Conservation (phyloP, 1,140 invertebrate genomes). For the Drosophila prosaltans region DNA sequence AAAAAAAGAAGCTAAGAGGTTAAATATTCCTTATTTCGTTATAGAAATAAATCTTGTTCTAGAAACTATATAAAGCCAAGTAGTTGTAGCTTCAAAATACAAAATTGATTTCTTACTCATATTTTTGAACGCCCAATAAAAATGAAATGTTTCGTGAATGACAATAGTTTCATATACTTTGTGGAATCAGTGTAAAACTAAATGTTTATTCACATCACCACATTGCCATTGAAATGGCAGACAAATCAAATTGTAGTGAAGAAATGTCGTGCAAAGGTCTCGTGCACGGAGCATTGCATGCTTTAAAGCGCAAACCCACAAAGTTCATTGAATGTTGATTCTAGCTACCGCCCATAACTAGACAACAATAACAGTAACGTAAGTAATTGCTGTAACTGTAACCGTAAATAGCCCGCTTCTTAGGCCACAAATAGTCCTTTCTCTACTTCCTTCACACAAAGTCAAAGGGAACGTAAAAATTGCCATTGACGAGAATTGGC, state of each 20-base stretch:
- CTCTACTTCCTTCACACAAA: slow-evolving; percentile 12
- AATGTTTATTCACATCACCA: neutral
- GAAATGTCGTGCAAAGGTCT: slow-evolving; percentile 11
- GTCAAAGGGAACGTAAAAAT: slow-evolving; percentile 26
- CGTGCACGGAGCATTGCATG: slow-evolving; percentile 15
- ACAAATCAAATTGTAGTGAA: neutral
- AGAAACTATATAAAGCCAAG: too few relatives aligned
- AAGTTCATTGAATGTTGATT: slow-evolving; percentile 54
- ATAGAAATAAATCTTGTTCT: too few relatives aligned
- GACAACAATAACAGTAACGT: slow-evolving; percentile 27
- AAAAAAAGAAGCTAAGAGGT: too few relatives aligned
- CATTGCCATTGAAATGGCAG: neutral
- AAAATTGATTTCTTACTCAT: too few relatives aligned
- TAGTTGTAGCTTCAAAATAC: too few relatives aligned
- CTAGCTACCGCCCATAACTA: slow-evolving; percentile 48
- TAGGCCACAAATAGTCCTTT: slow-evolving; percentile 33
- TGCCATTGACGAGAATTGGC: slow-evolving; percentile 67
- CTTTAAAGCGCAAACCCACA: slow-evolving; percentile 24
- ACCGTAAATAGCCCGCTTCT: slow-evolving; percentile 28
- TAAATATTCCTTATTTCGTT: too few relatives aligned
- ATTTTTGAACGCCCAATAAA: too few relatives aligned
- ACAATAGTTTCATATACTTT: too few relatives aligned
- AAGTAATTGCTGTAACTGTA: slow-evolving; percentile 35
- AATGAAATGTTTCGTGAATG: too few relatives aligned
- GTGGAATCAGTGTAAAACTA: too few relatives aligned